Evolutionary conservation across 2,797 vertebrate genomes (phyloP).

Genomic region (Takifugu rubripes): DNA sequence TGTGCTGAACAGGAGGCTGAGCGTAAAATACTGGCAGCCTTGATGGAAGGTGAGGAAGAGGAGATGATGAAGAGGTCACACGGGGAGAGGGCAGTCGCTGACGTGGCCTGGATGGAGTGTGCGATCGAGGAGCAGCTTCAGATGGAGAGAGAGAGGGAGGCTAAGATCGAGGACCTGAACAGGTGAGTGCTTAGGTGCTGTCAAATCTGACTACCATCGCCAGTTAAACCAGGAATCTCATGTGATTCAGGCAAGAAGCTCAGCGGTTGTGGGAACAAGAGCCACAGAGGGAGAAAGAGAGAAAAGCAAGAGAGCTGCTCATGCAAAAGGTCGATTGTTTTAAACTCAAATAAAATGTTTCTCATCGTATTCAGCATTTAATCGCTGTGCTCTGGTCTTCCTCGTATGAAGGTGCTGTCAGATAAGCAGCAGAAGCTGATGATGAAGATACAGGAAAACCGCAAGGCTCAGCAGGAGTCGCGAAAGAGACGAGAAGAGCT

Average conservation of each 20-base stretch:
- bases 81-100: conserved; percentile 74
- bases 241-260: conserved; percentile 84
- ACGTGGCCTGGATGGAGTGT: conserved; percentile 86
- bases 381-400: not conserved
- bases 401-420: conserved; percentile 77
- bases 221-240: not conserved
- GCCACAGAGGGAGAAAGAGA: conserved; percentile 89
- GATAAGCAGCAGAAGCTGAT: conserved; percentile 85
- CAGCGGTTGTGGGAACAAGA: conserved; percentile 90
- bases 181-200: conserved; percentile 72
- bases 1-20: conserved; percentile 80
- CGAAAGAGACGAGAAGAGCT: conserved; percentile 83
- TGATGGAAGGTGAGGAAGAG: conserved; percentile 76
- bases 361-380: not conserved
- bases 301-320: conserved; percentile 82
- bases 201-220: not conserved
- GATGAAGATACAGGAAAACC: conserved; percentile 81
- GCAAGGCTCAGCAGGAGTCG: conserved; percentile 82
- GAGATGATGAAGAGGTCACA: not conserved
- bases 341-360: not conserved
- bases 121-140: conserved; percentile 91
- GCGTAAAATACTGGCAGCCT: conserved; percentile 77
- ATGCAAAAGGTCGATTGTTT: conserved; percentile 85
- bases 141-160: conserved; percentile 85
- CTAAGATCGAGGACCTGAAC: conserved; percentile 84